Evolutionary conservation across 2,888 invertebrate genomes (phyloP).

Genomic region (Kuschelorhynchus macadamiae): DNA sequence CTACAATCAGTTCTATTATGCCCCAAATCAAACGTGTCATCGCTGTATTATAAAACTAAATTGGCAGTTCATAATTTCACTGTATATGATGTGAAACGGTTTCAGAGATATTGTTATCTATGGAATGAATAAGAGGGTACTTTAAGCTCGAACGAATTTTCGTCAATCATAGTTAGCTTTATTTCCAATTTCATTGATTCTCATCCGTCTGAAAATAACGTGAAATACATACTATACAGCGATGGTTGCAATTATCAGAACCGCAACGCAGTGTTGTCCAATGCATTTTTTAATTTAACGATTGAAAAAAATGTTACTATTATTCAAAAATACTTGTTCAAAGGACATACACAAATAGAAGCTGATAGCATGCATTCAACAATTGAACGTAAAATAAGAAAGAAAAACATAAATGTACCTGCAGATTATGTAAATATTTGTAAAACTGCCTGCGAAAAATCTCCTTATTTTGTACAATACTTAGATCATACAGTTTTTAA

Average conservation of each 20-base stretch:
- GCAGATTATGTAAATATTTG: constrained; percentile 19
- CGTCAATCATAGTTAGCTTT: constrained; percentile 17
- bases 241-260: constrained; percentile 12
- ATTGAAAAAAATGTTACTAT: constrained; percentile 10
- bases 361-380: constrained; percentile 7
- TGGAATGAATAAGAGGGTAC: constrained; percentile 44
- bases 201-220: constrained; percentile 7
- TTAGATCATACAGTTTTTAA: constrained; percentile 33
- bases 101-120: constrained; percentile 33
- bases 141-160: constrained; percentile 35
- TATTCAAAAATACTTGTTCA: neutral
- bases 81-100: constrained; percentile 28
- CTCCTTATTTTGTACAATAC: constrained; percentile 30
- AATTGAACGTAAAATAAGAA: neutral
- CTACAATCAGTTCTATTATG: constrained; percentile 33
- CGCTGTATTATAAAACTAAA: constrained; percentile 47
- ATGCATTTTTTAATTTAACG: constrained; percentile 13
- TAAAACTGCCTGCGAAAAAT: constrained; percentile 28
- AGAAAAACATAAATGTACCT: constrained; percentile 2
- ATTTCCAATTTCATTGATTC: too few relatives aligned
- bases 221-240: constrained; percentile 19
- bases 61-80: constrained; percentile 37
- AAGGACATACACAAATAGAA: constrained; percentile 6
- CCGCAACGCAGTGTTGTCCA: neutral
- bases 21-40: constrained; percentile 40